A percentile compares a stretch with the other conserved stretches of the same genome.
phyloP scores from a whole-genome alignment of 92 coral and sea anemone genomes.

The Bergia puertoricense region DNA sequence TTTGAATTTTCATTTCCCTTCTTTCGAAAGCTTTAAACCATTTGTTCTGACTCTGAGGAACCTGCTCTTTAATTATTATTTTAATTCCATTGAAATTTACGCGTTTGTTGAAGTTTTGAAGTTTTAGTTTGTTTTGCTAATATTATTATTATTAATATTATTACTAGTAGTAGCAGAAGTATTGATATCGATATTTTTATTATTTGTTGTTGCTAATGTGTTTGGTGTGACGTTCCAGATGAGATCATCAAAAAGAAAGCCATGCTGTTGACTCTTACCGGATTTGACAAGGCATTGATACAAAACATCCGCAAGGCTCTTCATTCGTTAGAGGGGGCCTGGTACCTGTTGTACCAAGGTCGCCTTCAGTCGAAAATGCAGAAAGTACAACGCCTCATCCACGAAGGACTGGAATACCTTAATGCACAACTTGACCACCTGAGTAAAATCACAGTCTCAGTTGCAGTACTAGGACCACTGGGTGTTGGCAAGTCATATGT shows the following conservation, averaged over 20 bases:
- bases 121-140: no score
- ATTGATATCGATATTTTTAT: no score
- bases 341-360: conserved; percentile 45
- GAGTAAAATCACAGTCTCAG: conserved; percentile 46
- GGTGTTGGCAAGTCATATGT: conserved; percentile 64
- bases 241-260: conserved; percentile 15
- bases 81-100: no score
- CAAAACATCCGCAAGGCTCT: conserved; percentile 17
- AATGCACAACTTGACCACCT: conserved; percentile 41
- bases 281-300: conserved; percentile 9
- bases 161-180: no score
- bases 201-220: no score
- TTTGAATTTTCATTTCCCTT: no score
- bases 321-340: conserved; percentile 50
- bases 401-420: conserved; percentile 48
- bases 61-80: no score
- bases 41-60: no score
- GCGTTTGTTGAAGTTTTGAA: no score
- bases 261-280: conserved; percentile 13
- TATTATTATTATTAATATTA: no score
- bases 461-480: conserved; percentile 61
- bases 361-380: conserved; percentile 14
- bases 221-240: neutral
- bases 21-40: no score
- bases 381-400: conserved; percentile 40